Percentiles rank a stretch among this genome's conserved stretches.
Evolutionary conservation across 2,888 invertebrate genomes (phyloP).

Genomic region (Pyrgus malvae): DNA sequence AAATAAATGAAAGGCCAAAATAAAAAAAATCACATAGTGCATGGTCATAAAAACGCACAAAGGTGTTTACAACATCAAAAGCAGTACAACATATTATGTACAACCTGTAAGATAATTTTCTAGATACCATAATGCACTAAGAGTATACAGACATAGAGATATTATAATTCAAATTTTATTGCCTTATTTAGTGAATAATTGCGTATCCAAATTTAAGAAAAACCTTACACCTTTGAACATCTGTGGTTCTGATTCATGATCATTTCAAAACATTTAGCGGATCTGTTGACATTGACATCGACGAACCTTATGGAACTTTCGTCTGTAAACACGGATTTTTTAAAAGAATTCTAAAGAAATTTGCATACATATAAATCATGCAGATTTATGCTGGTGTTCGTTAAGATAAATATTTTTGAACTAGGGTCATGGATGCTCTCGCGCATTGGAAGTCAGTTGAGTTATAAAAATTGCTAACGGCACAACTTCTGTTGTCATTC

Average conservation of each 20-base stretch:
- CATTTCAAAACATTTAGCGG: slow-evolving; percentile 19
- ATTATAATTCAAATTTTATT: too few relatives aligned
- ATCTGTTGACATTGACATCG: slow-evolving; percentile 39
- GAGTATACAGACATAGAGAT: too few relatives aligned
- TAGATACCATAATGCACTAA: too few relatives aligned
- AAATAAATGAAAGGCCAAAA: too few relatives aligned
- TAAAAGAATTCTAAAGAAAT: slow-evolving; percentile 9
- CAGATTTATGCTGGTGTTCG: slow-evolving; percentile 38
- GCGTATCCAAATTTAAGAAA: neutral
- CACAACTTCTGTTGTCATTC: too few relatives aligned
- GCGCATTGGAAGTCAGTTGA: neutral
- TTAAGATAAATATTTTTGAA: slow-evolving; percentile 36
- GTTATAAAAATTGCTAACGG: too few relatives aligned
- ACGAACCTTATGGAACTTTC: slow-evolving; percentile 29
- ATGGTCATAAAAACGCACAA: too few relatives aligned
- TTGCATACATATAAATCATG: slow-evolving; percentile 22
- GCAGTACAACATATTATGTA: too few relatives aligned
- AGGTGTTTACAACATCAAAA: too few relatives aligned
- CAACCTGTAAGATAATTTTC: too few relatives aligned
- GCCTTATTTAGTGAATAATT: neutral
- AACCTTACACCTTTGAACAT: neutral
- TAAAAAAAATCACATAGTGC: too few relatives aligned
- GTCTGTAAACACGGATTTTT: slow-evolving; percentile 20
- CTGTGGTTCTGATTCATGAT: slow-evolving; percentile 13
- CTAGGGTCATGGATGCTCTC: slow-evolving; percentile 42